phyloP scores from a whole-genome alignment of 2,888 invertebrate genomes.

The Autographa pulchrina region DNA sequence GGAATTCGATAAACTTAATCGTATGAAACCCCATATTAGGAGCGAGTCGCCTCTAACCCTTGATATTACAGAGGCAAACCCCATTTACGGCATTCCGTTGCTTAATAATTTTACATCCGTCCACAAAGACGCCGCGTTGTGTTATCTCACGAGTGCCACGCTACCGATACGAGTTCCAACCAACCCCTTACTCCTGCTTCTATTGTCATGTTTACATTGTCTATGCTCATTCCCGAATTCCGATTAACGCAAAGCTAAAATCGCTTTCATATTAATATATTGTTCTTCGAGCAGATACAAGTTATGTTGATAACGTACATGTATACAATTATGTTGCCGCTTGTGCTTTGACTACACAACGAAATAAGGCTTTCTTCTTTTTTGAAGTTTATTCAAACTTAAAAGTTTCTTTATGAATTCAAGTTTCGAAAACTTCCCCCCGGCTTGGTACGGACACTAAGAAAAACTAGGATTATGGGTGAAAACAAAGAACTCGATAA shows the following conservation, averaged over 20 bases:
- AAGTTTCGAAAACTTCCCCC: conserved; percentile 63
- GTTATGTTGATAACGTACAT: conserved; percentile 39
- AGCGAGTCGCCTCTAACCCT: conserved; percentile 69
- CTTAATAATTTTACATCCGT: conserved; percentile 86
- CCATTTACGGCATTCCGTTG: conserved; percentile 79
- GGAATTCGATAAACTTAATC: conserved; percentile 72
- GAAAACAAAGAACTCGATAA: conserved; percentile 53
- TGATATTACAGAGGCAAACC: conserved; percentile 73
- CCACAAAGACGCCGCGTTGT: conserved; percentile 82
- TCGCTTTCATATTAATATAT: conserved; percentile 69
- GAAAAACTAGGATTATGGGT: conserved; percentile 60
- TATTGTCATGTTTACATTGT: conserved; percentile 89
- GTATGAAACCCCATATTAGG: conserved; percentile 66
- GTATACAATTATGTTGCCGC: conserved; percentile 44
- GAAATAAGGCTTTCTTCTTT: conserved; percentile 59
- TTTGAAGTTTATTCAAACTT: conserved; percentile 64
- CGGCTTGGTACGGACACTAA: conserved; percentile 57
- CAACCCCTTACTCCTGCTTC: conserved; percentile 78
- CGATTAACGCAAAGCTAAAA: conserved; percentile 82
- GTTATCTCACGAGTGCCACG: conserved; percentile 87
- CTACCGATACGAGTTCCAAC: conserved; percentile 82
- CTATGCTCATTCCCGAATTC: conserved; percentile 86
- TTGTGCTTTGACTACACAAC: conserved; percentile 48
- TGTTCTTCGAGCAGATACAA: conserved; percentile 52
- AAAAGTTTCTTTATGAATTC: conserved; percentile 65